These are phyloP conservation scores for Perodicticus potto DNA, from an alignment of 2,797 vertebrate genomes.

Conservation along the genomic window DNA sequence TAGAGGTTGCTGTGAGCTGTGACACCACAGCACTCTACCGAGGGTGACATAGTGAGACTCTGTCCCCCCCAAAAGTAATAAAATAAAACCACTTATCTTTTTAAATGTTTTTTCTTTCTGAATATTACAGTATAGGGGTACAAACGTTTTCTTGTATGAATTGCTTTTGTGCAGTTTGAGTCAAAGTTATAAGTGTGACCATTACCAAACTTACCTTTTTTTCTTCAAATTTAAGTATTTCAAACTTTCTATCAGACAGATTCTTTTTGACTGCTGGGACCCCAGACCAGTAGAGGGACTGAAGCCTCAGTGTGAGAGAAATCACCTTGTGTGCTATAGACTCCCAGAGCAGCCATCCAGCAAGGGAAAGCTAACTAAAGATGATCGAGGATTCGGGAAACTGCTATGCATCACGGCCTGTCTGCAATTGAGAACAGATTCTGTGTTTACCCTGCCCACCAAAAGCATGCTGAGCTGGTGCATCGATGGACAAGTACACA, in stretches of 20 bases:
- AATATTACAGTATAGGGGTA: no score
- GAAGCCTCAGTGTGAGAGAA: not conserved
- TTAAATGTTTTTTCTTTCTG: no score
- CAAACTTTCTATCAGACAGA: not conserved
- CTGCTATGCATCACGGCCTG: not conserved
- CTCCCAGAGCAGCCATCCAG: not conserved
- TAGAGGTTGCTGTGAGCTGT: no score
- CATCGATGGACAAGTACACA: slow-evolving; percentile 52
- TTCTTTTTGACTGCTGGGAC: not conserved
- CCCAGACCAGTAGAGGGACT: not conserved
- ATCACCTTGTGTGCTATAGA: not conserved
- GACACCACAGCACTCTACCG: no score
- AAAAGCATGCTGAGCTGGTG: not conserved
- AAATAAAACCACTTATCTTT: no score
- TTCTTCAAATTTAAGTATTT: slow-evolving; percentile 19
- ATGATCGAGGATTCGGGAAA: not conserved
- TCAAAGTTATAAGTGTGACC: no score
- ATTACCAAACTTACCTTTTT: no score
- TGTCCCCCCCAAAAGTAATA: no score
- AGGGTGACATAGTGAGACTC: no score
- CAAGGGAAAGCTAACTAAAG: not conserved
- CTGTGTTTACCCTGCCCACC: not conserved
- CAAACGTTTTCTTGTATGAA: no score
- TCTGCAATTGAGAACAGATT: not conserved
- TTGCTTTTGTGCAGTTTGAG: no score